Evolutionary conservation across 2,888 invertebrate species (phyloP), one percentile per base, ranked within the genome.

Genomic region (Suillia variegata): DNA sequence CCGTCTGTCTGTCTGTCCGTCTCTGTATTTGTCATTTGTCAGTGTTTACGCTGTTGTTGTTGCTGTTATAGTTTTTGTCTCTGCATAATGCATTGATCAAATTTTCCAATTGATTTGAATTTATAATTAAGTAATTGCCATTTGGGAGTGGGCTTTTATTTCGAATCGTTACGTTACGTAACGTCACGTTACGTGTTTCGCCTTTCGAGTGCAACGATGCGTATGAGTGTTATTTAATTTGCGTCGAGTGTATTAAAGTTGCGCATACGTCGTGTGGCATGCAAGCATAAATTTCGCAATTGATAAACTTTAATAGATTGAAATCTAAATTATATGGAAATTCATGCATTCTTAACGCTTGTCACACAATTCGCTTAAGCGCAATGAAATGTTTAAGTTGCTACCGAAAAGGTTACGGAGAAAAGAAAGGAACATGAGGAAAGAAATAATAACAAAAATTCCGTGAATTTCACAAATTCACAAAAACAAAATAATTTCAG

Each of bases 21-120:
- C 51, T 15, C 18, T 45, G 20, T 20, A 4, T 18, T 6, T 49
- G 52, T 55, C 42, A 24, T 17, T 17, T 59, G 50, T 42, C 21
- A 47, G 42, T 45, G 38, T 45, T 45, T 50, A n/a, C 26, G 53
- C 38, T 42, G 33, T 24, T 26, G 17, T 34, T 18, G 1, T 53
- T 17, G 5, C 10, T 20, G 21, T 21, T 38, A 12, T 15, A 12
- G 10, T 24, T 13, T 8, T 8, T 54, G 54, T 54, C 45, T 26
- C 34, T 42, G 21, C 22, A 22, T 54, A 22, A 31, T 42, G 54
- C 49, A 53, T 55, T 54, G 31, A 20, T 21, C 45, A 51, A 55
- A 47, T 58, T 62, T 58, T 62, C 56, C 55, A 52, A 54, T 62
- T 56, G 58, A 58, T 58, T 58, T 56, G 58, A 48, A 56, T 53